Base-by-base conservation (phyloP, 2,113 vertebrate genomes). In the Vombatus ursinus region DNA sequence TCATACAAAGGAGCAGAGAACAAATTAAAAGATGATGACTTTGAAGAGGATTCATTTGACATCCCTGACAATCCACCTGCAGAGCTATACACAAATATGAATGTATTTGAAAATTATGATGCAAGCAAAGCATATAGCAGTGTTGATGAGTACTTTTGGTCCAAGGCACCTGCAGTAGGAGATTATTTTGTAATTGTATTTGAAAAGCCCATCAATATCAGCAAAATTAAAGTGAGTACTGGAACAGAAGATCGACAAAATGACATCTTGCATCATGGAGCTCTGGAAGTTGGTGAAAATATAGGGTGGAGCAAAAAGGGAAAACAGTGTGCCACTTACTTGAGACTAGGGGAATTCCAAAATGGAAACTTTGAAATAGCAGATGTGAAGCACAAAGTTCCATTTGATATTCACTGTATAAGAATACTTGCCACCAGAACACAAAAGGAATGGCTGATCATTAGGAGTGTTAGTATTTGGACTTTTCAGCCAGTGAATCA, bases 391-490 rank as follows among this genome's bases (percentile, higher is more conserved):
- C 99, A 99, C 98, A 99, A 99, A 98, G 99, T 99, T 96, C 98
- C 99, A 52, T 99, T 99, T 98, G 99, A 99, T 97, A 99, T 99
- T 96, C 99, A 99, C 95, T 99, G 99, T 95, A 99, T 99, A 94
- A 99, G 99, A 94, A 99, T 99, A 94, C 99, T 99, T 91, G 99
- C 99, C 93, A 99, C 99, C 24, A 99, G 99, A 97, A 99, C 98
- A 97, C 99, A 99, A 98, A 99, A 99, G 96, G 99, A 99, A 97
- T 99, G 99, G 99, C 98, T 99, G 61, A 99, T 99, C 95, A 99
- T 99, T 97, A 99, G 99, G 90, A 99, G 99, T 96, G 99, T 99
- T 98, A 99, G 99, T 14, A 96, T 99, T 97, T 99, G 99, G 99
- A 99, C 99, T 98, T 99, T 98, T 98, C 99, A 99, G 97, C 97